Percentiles rank a stretch among this genome's conserved stretches.
Conservation (phyloP, 2,888 invertebrate species). For the Tinea semifulvella region DNA sequence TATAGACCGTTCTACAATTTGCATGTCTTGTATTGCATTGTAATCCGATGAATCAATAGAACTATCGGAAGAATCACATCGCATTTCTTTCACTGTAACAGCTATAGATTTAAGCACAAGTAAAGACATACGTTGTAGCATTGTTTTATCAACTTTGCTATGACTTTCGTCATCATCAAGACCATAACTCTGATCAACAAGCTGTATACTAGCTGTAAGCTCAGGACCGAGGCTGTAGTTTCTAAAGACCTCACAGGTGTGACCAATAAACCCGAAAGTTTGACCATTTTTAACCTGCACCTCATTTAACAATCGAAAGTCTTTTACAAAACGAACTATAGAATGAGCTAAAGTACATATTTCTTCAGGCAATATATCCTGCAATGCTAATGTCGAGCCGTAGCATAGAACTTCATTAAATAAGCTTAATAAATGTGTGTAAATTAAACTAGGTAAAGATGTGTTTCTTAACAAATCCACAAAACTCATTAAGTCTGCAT, state of each 20-base stretch:
- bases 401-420: constrained; percentile 93
- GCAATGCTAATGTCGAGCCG: constrained; percentile 88
- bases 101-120: constrained; percentile 89
- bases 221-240: constrained; percentile 48
- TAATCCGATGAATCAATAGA: constrained; percentile 86
- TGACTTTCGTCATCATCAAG: constrained; percentile 48
- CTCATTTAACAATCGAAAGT: constrained; percentile 77
- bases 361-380: constrained; percentile 88
- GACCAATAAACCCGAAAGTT: constrained; percentile 56
- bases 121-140: constrained; percentile 87
- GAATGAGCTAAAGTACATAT: constrained; percentile 87
- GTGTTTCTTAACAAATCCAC: constrained; percentile 75
- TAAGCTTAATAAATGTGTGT: constrained; percentile 84
- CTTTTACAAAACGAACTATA: constrained; percentile 86
- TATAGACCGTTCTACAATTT: constrained; percentile 85
- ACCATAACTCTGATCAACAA: constrained; percentile 57
- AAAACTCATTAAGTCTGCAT: constrained; percentile 84
- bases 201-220: constrained; percentile 43
- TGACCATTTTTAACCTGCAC: constrained; percentile 50
- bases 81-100: constrained; percentile 88
- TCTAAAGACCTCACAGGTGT: constrained; percentile 44
- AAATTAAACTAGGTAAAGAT: constrained; percentile 81
- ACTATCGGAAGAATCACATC: constrained; percentile 86
- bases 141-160: constrained; percentile 75
- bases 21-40: constrained; percentile 89